Percentiles rank a stretch among this genome's conserved stretches.
Evolutionary conservation across 1,140 invertebrate genomes (phyloP).

Genomic region (Lasaia peninsularis): DNA sequence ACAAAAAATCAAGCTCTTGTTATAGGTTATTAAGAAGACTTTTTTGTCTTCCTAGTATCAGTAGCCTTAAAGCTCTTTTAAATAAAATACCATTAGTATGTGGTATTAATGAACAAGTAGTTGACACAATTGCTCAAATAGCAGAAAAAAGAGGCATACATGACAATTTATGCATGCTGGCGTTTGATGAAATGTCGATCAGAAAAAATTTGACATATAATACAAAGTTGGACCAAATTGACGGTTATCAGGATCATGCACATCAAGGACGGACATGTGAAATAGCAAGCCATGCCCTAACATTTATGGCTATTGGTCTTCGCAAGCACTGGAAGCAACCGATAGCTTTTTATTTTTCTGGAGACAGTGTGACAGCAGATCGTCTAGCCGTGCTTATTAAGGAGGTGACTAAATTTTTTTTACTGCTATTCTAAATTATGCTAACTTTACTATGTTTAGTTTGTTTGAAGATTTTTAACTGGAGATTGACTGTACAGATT

Average conservation of each 20-base stretch:
- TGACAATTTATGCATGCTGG: slow-evolving; percentile 20
- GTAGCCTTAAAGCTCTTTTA: slow-evolving; percentile 11
- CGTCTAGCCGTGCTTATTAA: background rate
- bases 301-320: background rate
- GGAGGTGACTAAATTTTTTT: background rate
- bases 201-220: slow-evolving; percentile 28
- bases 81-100: slow-evolving; percentile 15
- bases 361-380: background rate
- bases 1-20: slow-evolving; percentile 13
- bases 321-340: background rate
- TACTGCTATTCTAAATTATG: background rate
- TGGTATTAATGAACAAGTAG: slow-evolving; percentile 19
- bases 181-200: slow-evolving; percentile 32
- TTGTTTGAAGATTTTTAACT: too few relatives aligned
- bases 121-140: slow-evolving; percentile 16
- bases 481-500: too few relatives aligned
- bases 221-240: slow-evolving; percentile 19
- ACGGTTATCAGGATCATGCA: slow-evolving; percentile 28
- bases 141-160: background rate
- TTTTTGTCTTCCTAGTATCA: slow-evolving; percentile 19
- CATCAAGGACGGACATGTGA: background rate
- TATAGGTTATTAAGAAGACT: slow-evolving; percentile 20
- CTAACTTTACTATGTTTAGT: too few relatives aligned
- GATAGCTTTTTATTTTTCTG: background rate
- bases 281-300: slow-evolving; percentile 3